Percentiles rank a stretch among this genome's conserved stretches.
phyloP scores from a whole-genome alignment of 1,140 invertebrate species.

The Stratiolaelaps scimitus region DNA sequence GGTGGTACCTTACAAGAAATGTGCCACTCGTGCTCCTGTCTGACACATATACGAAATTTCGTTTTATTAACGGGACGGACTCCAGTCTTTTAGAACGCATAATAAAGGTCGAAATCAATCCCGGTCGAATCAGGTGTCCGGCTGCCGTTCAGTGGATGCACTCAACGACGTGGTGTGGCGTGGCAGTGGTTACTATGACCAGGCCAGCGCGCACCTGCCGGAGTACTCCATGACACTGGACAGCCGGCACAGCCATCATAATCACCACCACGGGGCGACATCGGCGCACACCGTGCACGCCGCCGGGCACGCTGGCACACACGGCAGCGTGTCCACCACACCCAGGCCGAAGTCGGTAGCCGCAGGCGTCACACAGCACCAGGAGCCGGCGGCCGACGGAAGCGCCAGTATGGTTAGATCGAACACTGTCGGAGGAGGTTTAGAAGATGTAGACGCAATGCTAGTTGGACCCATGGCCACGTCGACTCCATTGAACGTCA shows the following conservation, averaged over 20 bases:
- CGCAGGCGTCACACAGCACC: not conserved
- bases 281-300: not conserved
- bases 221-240: constrained; percentile 26
- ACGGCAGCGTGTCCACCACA: constrained; percentile 30
- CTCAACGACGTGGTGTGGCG: constrained; percentile 33
- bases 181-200: constrained; percentile 28
- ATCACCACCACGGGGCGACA: not conserved
- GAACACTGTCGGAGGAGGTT: constrained; percentile 34
- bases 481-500: constrained; percentile 34
- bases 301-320: constrained; percentile 20
- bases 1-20: too few relatives aligned
- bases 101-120: too few relatives aligned
- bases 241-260: not conserved
- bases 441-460: constrained; percentile 33
- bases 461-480: constrained; percentile 34
- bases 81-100: too few relatives aligned
- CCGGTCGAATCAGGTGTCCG: constrained; percentile 8
- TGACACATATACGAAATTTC: too few relatives aligned
- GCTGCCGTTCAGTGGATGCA: constrained; percentile 32
- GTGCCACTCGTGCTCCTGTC: too few relatives aligned
- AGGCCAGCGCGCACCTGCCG: constrained; percentile 12
- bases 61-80: too few relatives aligned
- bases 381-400: not conserved
- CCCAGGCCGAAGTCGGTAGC: constrained; percentile 30
- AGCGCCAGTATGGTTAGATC: constrained; percentile 33